Conservation (phyloP, 2,888 invertebrate species). For the Cynaeus angustus region DNA sequence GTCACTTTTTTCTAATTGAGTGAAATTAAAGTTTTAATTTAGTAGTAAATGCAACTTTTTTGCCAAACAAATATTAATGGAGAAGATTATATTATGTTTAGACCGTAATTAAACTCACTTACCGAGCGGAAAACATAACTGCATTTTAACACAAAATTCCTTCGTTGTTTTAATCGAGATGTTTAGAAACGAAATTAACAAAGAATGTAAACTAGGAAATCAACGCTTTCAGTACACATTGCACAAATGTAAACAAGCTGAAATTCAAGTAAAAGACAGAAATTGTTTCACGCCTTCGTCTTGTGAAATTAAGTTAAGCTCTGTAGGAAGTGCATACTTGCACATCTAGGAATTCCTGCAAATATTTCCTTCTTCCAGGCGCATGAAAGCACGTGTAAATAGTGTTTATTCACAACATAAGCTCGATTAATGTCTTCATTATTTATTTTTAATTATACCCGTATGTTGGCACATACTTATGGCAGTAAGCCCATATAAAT, state of each 20-base stretch:
- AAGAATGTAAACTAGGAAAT: conserved; percentile 48
- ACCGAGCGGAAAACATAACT: neutral
- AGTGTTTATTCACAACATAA: conserved; percentile 28
- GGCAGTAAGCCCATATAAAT: conserved; percentile 19
- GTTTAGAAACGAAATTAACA: no score
- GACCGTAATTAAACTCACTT: conserved; percentile 6
- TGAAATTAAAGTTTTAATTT: no score
- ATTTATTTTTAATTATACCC: conserved; percentile 43
- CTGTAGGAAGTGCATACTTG: conserved; percentile 14
- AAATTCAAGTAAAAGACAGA: conserved; percentile 13
- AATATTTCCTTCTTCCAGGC: conserved; percentile 20
- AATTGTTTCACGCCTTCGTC: conserved; percentile 9
- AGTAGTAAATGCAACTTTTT: no score
- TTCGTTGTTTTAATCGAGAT: neutral
- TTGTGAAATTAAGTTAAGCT: conserved; percentile 15
- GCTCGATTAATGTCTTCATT: conserved; percentile 48
- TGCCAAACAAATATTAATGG: conserved; percentile 6
- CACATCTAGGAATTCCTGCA: conserved; percentile 31
- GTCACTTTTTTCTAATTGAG: no score
- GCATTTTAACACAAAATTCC: no score
- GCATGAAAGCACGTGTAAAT: conserved; percentile 41
- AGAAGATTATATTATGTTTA: conserved; percentile 16
- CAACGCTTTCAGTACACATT: conserved; percentile 17
- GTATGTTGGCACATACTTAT: conserved; percentile 35
- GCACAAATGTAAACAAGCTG: conserved; percentile 36